Percentiles rank a stretch among this genome's conserved stretches.
These are phyloP conservation scores for Sapajus apella DNA, from an alignment of 2,113 vertebrate species.

Conservation along the genomic window DNA sequence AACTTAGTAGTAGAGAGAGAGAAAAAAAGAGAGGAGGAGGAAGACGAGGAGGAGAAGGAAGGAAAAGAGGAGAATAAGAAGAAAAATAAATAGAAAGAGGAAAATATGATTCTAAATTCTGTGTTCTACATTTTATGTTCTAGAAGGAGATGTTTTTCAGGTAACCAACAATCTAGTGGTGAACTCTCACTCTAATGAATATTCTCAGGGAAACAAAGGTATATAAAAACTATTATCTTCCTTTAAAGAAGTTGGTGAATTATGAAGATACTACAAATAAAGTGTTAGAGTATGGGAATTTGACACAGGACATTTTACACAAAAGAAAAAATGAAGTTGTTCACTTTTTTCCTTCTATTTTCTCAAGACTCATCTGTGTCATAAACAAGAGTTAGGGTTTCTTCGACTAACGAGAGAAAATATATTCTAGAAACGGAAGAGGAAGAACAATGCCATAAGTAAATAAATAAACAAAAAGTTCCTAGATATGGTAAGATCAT, in stretches of 20 bases:
- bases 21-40: background rate
- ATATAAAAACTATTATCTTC: background rate
- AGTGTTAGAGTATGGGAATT: background rate
- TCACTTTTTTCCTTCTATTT: background rate
- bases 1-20: background rate
- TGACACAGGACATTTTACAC: background rate
- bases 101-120: background rate
- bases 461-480: slow-evolving; percentile 1
- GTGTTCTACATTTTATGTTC: background rate
- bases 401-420: background rate
- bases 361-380: background rate
- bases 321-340: background rate
- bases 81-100: background rate
- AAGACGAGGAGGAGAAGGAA: fast-evolving
- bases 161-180: background rate
- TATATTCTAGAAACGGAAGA: background rate
- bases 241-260: background rate
- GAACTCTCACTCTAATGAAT: background rate
- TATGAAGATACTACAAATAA: background rate
- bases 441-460: background rate
- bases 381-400: background rate
- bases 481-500: background rate
- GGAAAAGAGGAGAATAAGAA: background rate
- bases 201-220: background rate
- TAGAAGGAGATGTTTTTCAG: background rate